These are phyloP conservation scores for Rhinoraja longicauda DNA, from an alignment of 2,797 vertebrate species.

Conservation along the genomic window DNA sequence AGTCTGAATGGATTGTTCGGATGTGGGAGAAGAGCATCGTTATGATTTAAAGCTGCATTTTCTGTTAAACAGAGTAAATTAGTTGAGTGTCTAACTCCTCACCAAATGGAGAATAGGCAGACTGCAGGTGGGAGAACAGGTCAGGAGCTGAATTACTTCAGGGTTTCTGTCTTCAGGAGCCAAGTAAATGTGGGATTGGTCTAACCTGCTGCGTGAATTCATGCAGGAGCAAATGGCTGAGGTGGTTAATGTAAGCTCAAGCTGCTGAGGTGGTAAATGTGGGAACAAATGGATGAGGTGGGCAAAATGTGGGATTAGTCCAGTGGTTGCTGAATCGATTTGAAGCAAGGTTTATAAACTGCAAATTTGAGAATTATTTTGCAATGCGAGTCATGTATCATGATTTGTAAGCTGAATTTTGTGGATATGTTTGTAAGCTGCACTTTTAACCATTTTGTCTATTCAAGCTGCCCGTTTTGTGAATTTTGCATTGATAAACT, in stretches of 20 bases:
- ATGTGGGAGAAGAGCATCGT: neutral
- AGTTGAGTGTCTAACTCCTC: neutral
- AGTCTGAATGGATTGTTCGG: neutral
- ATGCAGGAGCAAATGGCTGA: neutral
- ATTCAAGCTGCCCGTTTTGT: neutral
- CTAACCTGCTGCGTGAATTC: neutral
- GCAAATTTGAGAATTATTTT: neutral
- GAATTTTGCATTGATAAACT: neutral
- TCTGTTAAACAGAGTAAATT: neutral
- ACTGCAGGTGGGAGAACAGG: neutral
- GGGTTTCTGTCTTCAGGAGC: neutral
- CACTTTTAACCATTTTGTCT: neutral
- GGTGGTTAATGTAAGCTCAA: neutral
- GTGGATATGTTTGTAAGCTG: neutral
- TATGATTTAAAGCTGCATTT: neutral
- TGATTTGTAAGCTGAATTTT: neutral
- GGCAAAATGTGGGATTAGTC: neutral
- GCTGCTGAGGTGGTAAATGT: too few species aligned
- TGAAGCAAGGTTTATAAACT: too few species aligned
- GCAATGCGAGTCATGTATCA: neutral
- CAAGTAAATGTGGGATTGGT: too few species aligned
- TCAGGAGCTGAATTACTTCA: neutral
- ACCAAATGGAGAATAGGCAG: neutral
- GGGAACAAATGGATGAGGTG: too few species aligned
- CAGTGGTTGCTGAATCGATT: too few species aligned